Evolutionary conservation across 2,888 invertebrate genomes (phyloP).

Genomic region (Archaeoteleia sp.): DNA sequence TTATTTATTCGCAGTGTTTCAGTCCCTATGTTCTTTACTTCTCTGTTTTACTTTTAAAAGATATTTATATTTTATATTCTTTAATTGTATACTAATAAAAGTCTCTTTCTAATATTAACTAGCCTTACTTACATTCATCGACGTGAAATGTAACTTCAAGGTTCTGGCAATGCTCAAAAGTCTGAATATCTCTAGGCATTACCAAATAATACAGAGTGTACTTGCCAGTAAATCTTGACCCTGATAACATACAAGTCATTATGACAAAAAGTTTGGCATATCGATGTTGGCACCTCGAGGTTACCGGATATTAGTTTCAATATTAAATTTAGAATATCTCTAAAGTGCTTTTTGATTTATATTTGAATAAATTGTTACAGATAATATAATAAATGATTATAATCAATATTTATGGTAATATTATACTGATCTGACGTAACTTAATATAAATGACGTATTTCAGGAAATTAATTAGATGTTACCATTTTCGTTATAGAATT

Average conservation of each 20-base stretch:
- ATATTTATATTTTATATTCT: slow-evolving; percentile 1
- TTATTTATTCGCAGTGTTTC: slow-evolving; percentile 54
- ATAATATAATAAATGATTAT: no score
- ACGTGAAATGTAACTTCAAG: slow-evolving; percentile 48
- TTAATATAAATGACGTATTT: no score
- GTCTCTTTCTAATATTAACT: not conserved
- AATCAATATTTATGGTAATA: no score
- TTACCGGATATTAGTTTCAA: slow-evolving; percentile 19
- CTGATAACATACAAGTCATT: slow-evolving; percentile 4
- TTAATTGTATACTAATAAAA: not conserved
- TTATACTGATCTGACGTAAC: no score
- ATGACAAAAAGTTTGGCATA: not conserved
- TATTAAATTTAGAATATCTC: slow-evolving; percentile 25
- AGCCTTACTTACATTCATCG: not conserved
- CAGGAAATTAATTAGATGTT: no score
- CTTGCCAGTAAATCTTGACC: slow-evolving; percentile 8
- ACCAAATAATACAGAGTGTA: slow-evolving; percentile 1
- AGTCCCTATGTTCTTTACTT: slow-evolving; percentile 27
- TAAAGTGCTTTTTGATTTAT: slow-evolving; percentile 19
- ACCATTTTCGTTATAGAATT: no score
- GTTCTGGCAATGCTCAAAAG: slow-evolving; percentile 54
- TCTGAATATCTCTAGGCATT: slow-evolving; percentile 11
- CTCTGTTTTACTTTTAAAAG: slow-evolving; percentile 44
- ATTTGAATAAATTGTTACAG: no score
- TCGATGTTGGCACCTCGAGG: slow-evolving; percentile 27